Conservation (phyloP, 92 coral and sea anemone genomes). For the Paramuricea clavata region DNA sequence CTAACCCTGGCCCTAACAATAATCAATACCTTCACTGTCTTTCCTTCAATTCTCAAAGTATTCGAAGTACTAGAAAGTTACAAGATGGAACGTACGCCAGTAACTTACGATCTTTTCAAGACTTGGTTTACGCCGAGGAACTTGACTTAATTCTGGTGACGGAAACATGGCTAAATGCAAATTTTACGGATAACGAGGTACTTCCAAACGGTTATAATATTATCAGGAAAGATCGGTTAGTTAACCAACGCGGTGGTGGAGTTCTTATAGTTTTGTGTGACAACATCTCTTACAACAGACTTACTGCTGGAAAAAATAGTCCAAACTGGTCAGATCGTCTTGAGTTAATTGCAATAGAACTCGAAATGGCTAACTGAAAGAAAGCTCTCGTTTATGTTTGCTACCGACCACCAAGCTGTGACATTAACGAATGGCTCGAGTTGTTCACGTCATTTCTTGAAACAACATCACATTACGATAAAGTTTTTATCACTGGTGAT, state of each 20-base stretch:
- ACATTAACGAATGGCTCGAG: slow-evolving; percentile 4
- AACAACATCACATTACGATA: slow-evolving; percentile 48
- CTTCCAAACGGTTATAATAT: slow-evolving; percentile 62
- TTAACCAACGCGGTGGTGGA: slow-evolving; percentile 62
- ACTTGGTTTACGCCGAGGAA: no score
- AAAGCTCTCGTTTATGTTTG: background rate
- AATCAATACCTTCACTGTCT: slow-evolving; percentile 31
- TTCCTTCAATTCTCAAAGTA: slow-evolving; percentile 55
- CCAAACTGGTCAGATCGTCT: slow-evolving; percentile 37
- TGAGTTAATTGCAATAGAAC: slow-evolving; percentile 37
- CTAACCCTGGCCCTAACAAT: background rate
- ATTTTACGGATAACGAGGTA: slow-evolving; percentile 45
- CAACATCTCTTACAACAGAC: slow-evolving; percentile 19
- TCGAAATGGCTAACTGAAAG: slow-evolving; percentile 21
- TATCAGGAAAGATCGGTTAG: slow-evolving; percentile 58
- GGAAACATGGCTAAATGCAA: slow-evolving; percentile 67
- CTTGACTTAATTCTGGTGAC: slow-evolving; percentile 59
- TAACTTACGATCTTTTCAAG: no score
- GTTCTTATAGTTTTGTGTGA: slow-evolving; percentile 46
- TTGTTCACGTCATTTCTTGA: slow-evolving; percentile 53
- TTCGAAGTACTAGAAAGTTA: slow-evolving; percentile 48
- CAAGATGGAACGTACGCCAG: slow-evolving; percentile 29
- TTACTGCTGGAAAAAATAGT: background rate
- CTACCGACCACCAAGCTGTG: slow-evolving; percentile 2
- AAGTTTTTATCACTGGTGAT: slow-evolving; percentile 54